Conservation (phyloP, 2,888 invertebrate species). For the Erebia ligea region DNA sequence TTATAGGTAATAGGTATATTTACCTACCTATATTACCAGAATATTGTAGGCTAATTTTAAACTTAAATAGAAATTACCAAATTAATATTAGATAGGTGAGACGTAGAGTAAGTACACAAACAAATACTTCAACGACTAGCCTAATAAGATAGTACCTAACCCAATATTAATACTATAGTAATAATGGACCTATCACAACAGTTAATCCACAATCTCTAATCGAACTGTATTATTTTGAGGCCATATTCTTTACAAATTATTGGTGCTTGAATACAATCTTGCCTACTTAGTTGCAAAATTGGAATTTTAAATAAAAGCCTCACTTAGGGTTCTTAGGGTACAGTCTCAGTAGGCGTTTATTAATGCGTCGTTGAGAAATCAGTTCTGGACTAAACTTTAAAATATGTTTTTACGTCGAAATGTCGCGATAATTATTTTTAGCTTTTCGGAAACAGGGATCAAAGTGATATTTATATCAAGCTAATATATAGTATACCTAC, state of each 20-base stretch:
- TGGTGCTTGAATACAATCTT: conserved; percentile 13
- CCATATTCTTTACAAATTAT: conserved; percentile 17
- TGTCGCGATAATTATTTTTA: too few species aligned
- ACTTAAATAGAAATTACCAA: not conserved
- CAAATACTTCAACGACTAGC: not conserved
- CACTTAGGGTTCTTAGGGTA: not conserved
- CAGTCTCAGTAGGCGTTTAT: too few species aligned
- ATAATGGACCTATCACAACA: not conserved
- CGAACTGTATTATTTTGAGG: conserved; percentile 6
- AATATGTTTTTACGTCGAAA: too few species aligned
- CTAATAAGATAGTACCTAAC: not conserved
- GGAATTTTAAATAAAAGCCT: conserved; percentile 3
- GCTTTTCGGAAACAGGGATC: too few species aligned
- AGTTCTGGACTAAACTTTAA: too few species aligned
- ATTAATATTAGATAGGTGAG: too few species aligned
- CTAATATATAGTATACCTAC: too few species aligned
- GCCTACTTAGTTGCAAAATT: conserved; percentile 18
- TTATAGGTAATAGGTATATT: too few species aligned
- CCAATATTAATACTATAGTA: not conserved
- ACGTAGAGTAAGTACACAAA: too few species aligned
- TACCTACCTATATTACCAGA: too few species aligned
- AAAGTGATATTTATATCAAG: too few species aligned
- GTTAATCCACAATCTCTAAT: conserved; percentile 7
- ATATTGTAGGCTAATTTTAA: not conserved
- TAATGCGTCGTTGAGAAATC: too few species aligned